These are phyloP conservation scores for Petrolisthes cinctipes DNA, from an alignment of 2,888 invertebrate species.

Conservation along the genomic window DNA sequence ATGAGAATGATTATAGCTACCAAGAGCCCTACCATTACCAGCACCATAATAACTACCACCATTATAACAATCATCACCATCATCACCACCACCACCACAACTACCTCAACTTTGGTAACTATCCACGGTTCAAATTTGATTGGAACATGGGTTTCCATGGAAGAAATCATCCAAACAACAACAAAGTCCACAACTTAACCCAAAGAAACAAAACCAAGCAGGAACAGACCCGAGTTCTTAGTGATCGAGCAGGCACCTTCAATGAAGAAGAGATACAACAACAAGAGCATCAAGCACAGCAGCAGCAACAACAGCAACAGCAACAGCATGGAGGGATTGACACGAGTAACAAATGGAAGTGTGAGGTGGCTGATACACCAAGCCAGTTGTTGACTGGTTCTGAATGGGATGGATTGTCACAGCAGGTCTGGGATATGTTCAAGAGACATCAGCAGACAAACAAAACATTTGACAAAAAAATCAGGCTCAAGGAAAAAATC, in stretches of 20 bases:
- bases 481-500: slow-evolving; percentile 54
- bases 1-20: not conserved
- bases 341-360: slow-evolving; percentile 25
- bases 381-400: slow-evolving; percentile 47
- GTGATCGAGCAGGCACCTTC: slow-evolving; percentile 57
- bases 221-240: slow-evolving; percentile 39
- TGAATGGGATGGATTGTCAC: slow-evolving; percentile 54
- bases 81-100: slow-evolving; percentile 18
- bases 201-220: not conserved
- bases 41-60: slow-evolving; percentile 29
- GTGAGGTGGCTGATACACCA: slow-evolving; percentile 56
- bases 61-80: slow-evolving; percentile 9
- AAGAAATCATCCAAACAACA: slow-evolving; percentile 41
- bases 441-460: slow-evolving; percentile 51
- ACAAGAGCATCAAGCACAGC: no score
- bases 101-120: not conserved
- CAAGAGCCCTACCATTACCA: slow-evolving; percentile 19
- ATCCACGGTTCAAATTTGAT: not conserved
- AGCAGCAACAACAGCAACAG: not conserved
- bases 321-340: slow-evolving; percentile 10
- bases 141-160: not conserved
- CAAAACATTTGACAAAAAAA: slow-evolving; percentile 55
- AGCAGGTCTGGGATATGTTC: slow-evolving; percentile 58
- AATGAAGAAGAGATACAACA: slow-evolving; percentile 21
- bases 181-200: slow-evolving; percentile 23